A percentile compares a stretch with the other conserved stretches of the same genome.
Evolutionary conservation across 2,113 vertebrate species (phyloP).

Genomic region (Blennius ocellaris): DNA sequence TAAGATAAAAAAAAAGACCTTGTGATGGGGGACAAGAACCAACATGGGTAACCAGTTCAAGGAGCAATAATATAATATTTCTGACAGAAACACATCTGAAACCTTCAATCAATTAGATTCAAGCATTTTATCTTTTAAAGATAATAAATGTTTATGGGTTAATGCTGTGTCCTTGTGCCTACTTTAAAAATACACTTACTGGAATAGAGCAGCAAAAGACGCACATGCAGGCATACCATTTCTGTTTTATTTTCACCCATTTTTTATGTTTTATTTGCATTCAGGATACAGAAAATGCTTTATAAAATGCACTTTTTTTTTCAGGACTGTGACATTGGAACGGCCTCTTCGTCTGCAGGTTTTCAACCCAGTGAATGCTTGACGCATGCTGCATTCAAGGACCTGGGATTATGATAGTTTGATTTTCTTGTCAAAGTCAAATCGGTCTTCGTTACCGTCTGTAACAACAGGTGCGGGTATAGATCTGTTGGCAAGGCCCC

Average conservation of each 20-base stretch:
- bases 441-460: not conserved
- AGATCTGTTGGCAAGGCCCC: not conserved
- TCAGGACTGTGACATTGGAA: not conserved
- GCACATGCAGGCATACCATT: slow-evolving; percentile 15
- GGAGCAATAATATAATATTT: slow-evolving; percentile 64
- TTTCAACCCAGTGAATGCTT: not conserved
- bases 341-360: not conserved
- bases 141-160: slow-evolving; percentile 66
- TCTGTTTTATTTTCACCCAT: slow-evolving; percentile 21
- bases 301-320: slow-evolving; percentile 34
- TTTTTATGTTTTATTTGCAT: slow-evolving; percentile 15
- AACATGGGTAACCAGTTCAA: slow-evolving; percentile 51
- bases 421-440: slow-evolving; percentile 5
- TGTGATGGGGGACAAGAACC: slow-evolving; percentile 31
- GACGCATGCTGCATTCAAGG: not conserved
- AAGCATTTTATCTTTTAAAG: slow-evolving; percentile 51
- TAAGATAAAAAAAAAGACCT: slow-evolving; percentile 62
- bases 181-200: slow-evolving; percentile 65
- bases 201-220: slow-evolving; percentile 36
- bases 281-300: slow-evolving; percentile 22
- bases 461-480: not conserved
- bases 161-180: slow-evolving; percentile 52
- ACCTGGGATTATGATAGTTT: not conserved
- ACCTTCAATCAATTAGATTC: slow-evolving; percentile 45
- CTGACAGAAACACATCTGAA: slow-evolving; percentile 53